Base-by-base conservation (phyloP, 2,888 invertebrate genomes). In the Drosophila tanythrix region DNA sequence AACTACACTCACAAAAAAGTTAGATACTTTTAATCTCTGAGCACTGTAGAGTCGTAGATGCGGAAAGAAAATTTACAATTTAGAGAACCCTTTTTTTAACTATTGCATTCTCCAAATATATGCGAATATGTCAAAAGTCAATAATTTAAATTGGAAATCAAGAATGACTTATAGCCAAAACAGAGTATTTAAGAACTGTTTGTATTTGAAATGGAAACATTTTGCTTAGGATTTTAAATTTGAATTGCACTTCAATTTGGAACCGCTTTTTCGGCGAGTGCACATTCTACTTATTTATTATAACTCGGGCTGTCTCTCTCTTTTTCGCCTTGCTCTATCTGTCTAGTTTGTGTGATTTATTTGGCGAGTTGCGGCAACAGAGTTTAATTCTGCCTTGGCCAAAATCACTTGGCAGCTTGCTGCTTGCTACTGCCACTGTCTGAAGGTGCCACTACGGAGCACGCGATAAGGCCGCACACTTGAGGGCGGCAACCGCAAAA, bases 391-490 rank as follows among this genome's bases (percentile, higher is more conserved):
- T 61, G 69, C 70, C 51, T 70, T 74, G 74, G 79, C 74, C 66
- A 81, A 81, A 81, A 82, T 81, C 82, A 81, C 69, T 81, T 79
- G 85, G 70, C 72, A 64, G 71, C 51, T 56, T 40, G 56, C 56
- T 40, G 36, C 27, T 56, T 27, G 56, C 38, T 38, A 66, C 64
- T 57, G 69, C 62, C 63, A 62, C 71, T 55, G 78, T 71, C 80
- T 82, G 82, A 70, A 86, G 88, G 88, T 88, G 90, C 79, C 76
- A 71, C 76, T 66, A 74, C 78, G 79, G 81, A 51, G 85, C 90
- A 89, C 83, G 88, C 90, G 88, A 89, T 89, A 89, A 89, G 86
- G 68, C 80, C 74, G 81, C 76, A 76, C 81, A 81, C 84, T 84
- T 77, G 74, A 81, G 75, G 71, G 61, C 64, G 67, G 69, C 67